A percentile compares a stretch with the other conserved stretches of the same genome.
phyloP scores from a whole-genome alignment of 2,113 vertebrate genomes.

The Platanista minor region DNA sequence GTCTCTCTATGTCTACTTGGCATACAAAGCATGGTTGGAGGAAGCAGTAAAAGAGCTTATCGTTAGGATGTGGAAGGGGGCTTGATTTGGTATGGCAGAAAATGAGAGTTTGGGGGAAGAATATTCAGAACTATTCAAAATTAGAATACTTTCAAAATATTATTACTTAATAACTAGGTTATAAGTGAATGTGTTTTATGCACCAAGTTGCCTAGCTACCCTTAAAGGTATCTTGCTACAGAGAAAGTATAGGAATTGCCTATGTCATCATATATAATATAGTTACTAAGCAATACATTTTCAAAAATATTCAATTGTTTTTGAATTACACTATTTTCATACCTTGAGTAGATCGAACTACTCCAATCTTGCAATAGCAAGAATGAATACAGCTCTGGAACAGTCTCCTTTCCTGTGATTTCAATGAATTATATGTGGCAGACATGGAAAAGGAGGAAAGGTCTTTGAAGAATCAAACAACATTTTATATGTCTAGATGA shows the following conservation, averaged over 20 bases:
- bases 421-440: not conserved
- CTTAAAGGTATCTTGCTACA: not conserved
- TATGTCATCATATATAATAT: not conserved
- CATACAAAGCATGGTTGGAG: not conserved
- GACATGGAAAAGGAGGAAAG: not conserved
- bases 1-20: not conserved
- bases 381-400: not conserved
- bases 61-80: not conserved
- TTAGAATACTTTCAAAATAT: not conserved
- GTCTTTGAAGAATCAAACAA: not conserved
- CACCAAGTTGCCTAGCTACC: not conserved
- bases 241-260: not conserved
- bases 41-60: not conserved
- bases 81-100: not conserved
- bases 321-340: not conserved
- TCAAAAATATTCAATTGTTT: not conserved
- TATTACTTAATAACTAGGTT: not conserved
- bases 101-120: not conserved
- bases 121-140: not conserved
- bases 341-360: not conserved
- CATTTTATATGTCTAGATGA: not conserved
- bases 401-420: not conserved
- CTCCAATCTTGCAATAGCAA: not conserved
- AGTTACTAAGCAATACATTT: not conserved
- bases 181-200: not conserved